These are phyloP conservation scores for Chouioia cunea DNA, from an alignment of 2,888 invertebrate species.

Conservation along the genomic window DNA sequence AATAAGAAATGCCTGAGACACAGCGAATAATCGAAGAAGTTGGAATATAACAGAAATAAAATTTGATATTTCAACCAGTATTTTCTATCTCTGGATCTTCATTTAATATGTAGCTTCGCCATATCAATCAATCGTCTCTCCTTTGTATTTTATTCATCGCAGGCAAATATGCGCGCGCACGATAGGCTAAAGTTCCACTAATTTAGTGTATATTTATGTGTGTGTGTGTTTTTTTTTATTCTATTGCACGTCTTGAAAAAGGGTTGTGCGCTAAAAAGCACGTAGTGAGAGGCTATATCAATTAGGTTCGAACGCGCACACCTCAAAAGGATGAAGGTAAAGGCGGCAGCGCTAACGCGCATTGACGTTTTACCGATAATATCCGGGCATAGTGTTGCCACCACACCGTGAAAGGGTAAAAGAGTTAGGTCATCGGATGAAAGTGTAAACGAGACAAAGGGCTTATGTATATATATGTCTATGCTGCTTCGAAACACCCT, in stretches of 20 bases:
- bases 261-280: conserved; percentile 36
- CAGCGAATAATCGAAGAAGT: too few species aligned
- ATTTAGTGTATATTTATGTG: conserved; percentile 17
- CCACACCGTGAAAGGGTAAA: conserved; percentile 39
- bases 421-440: not conserved
- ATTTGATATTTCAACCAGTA: too few species aligned
- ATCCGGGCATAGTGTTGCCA: conserved; percentile 45
- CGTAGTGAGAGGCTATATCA: conserved; percentile 12
- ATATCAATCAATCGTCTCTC: too few species aligned
- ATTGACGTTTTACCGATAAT: conserved; percentile 66
- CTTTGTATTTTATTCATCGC: too few species aligned
- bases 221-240: too few species aligned
- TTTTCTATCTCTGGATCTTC: too few species aligned
- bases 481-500: too few species aligned
- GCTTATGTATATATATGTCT: too few species aligned
- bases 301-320: conserved; percentile 16
- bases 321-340: conserved; percentile 33
- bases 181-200: conserved; percentile 20
- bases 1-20: too few species aligned
- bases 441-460: too few species aligned
- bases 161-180: not conserved
- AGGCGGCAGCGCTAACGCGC: conserved; percentile 54
- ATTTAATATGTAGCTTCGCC: too few species aligned
- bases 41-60: too few species aligned
- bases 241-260: not conserved